Evolutionary conservation across 2,797 vertebrate species (phyloP), one percentile per base, ranked within the genome.

Genomic region (Botia almorhae): DNA sequence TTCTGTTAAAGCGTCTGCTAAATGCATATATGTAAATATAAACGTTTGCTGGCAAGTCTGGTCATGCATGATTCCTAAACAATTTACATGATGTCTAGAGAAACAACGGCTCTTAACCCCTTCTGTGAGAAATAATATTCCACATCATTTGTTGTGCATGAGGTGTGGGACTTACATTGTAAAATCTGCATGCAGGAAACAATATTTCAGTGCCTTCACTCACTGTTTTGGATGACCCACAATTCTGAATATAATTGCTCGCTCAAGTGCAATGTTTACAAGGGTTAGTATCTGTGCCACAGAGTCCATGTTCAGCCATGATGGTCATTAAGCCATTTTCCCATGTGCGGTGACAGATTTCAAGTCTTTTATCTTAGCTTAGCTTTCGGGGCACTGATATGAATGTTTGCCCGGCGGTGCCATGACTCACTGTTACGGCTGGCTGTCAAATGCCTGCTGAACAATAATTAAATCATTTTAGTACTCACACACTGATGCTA

Each of bases 401-500:
- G 46, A 68, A 69, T 69, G 64, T 74, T 53, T 69, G 55, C 67
- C 77, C 39, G 21, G 60, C 48, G 74, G 69, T 53, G 50, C 10
- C 36, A 51, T 82, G 64, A 78, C 39, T 82, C 81, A 78, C 55
- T 74, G 69, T 78, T 82, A 73, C 63, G 21, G 72, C 39, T 69
- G 76, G 64, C 70, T 78, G 76, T 75, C 82, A 76, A 80, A 83
- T 51, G 48, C 50, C 21, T 65, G 72, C 17, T 26, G 29, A 69
- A 53, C 58, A 78, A 78, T 78, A 74, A 74, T 74, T 74, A 68
- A 72, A 61, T 68, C 6, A 74, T 77, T 82, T 78, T 60, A 46
- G 61, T 69, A 73, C 61, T 50, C 53, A 14, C 69, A 68, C 64
- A 76, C 26, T 13, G 23, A 69, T n/a, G 5, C 46, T 53, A 74